Evolutionary conservation across 2,113 vertebrate genomes (phyloP), one percentile per base, ranked within the genome.

Genomic region (Oophaga pumilio): DNA sequence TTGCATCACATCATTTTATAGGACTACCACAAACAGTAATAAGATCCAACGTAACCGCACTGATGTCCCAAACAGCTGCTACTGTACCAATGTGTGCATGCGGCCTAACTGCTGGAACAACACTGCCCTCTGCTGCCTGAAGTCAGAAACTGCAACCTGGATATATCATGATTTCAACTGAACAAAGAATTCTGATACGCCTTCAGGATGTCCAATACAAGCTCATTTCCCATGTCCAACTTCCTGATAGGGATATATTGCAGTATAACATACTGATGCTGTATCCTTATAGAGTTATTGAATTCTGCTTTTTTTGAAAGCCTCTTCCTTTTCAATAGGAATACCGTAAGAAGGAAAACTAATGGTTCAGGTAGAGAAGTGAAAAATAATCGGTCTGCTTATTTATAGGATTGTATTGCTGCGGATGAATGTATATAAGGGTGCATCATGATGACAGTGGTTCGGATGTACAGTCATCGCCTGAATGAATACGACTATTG

Each of bases 21-120:
- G n/a, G 18, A 86, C 74, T 86, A 86, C 76, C 60, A 68, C 57
- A 86, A 76, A 86, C 50, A 64, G 85, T 86, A 86, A 86, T 68
- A 17, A 57, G 76, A 86, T 86, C 52, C 43, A 18, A n/a, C 59
- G 79, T 79, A 86, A 79, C 74, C 69, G n/a, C 60, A 77, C 60
- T 68, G 74, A 78, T 86, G 73, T 86, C 57, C 60, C 85, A 78
- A 86, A 86, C 60, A 78, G 85, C 85, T 77, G 85, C 85, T 86
- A 86, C 85, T 86, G 85, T 53, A 79, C 66, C 49, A n/a, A 7
- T 69, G 12, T 8, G 9, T 50, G 13, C 60, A 43, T 76, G 18
- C 59, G 12, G 9, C 24, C 6, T 15, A 18, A 86, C 20, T 17
- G 52, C 33, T 82, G 43, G 18, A n/a, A 15, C 86, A 83, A 88